Evolutionary conservation across 2,113 vertebrate species (phyloP).

Genomic region (Vulpes vulpes): DNA sequence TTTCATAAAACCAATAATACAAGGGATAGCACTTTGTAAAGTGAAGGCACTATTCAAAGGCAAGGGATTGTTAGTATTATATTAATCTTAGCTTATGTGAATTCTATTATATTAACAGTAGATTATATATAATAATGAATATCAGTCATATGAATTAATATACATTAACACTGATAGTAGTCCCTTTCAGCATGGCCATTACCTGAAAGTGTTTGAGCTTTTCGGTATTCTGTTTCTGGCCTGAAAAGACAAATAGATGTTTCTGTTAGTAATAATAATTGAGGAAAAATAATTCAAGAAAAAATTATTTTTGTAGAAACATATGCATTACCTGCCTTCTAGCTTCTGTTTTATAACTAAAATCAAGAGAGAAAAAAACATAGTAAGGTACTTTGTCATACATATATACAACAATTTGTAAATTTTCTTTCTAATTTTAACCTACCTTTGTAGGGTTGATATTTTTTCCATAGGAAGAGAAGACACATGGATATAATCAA

Average conservation of each 20-base stretch:
- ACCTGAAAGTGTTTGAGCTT: conserved; percentile 89
- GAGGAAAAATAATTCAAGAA: background rate
- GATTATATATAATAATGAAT: background rate
- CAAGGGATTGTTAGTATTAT: background rate
- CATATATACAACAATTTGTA: background rate
- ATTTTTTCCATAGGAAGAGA: conserved; percentile 90
- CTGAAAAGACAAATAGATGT: conserved; percentile 79
- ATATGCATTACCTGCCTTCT: conserved; percentile 85
- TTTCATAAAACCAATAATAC: background rate
- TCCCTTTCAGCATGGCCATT: conserved; percentile 43
- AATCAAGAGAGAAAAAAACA: conserved; percentile 69
- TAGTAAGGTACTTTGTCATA: conserved; percentile 29
- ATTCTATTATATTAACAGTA: background rate
- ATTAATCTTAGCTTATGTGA: background rate
- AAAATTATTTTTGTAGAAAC: conserved; percentile 56
- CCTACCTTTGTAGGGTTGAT: conserved; percentile 88
- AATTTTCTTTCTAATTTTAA: conserved; percentile 48
- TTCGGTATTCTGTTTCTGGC: conserved; percentile 87
- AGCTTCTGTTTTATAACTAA: conserved; percentile 88
- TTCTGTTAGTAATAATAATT: conserved; percentile 6
- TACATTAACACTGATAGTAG: background rate
- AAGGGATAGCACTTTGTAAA: background rate
- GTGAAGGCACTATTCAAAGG: background rate
- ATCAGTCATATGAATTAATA: background rate
- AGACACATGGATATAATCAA: conserved; percentile 87